These are phyloP conservation scores for Brachionus koreanus DNA, from an alignment of 1,140 invertebrate species.

Conservation along the genomic window DNA sequence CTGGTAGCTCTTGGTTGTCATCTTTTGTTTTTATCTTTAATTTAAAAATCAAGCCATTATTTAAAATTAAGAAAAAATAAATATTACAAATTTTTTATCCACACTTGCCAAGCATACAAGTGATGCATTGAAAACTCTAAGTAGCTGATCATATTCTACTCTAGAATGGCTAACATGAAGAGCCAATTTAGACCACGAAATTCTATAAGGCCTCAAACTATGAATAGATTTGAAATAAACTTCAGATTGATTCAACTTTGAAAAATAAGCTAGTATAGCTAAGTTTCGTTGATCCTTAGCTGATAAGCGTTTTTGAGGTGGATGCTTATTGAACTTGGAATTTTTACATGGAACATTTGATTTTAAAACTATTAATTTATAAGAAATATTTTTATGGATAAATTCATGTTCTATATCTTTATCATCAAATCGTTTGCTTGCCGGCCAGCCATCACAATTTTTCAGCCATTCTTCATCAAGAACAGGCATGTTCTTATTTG, in stretches of 20 bases:
- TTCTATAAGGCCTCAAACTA: constrained; percentile 48
- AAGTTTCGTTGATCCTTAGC: constrained; percentile 48
- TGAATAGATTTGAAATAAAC: constrained; percentile 45
- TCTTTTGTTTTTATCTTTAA: neutral
- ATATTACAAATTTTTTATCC: constrained; percentile 48
- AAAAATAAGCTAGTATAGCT: constrained; percentile 48
- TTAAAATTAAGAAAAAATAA: neutral
- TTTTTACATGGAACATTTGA: constrained; percentile 27
- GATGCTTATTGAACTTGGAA: neutral
- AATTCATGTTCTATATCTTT: neutral
- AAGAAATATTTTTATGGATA: neutral
- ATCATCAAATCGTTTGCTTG: neutral
- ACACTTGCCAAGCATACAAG: constrained; percentile 53
- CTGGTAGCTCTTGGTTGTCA: constrained; percentile 4
- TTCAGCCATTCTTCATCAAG: neutral
- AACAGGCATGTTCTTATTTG: constrained; percentile 40
- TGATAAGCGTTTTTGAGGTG: constrained; percentile 1
- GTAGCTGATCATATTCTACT: constrained; percentile 47
- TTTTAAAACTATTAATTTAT: constrained; percentile 14
- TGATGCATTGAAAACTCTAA: constrained; percentile 53
- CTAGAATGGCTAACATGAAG: constrained; percentile 50
- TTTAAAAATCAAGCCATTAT: neutral
- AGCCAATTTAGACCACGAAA: constrained; percentile 51
- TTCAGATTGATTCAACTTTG: constrained; percentile 44
- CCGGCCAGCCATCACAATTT: constrained; percentile 20